Evolutionary conservation across 2,888 invertebrate genomes (phyloP), one percentile per base, ranked within the genome.

Genomic region (Caenorhabditis doughertyi): DNA sequence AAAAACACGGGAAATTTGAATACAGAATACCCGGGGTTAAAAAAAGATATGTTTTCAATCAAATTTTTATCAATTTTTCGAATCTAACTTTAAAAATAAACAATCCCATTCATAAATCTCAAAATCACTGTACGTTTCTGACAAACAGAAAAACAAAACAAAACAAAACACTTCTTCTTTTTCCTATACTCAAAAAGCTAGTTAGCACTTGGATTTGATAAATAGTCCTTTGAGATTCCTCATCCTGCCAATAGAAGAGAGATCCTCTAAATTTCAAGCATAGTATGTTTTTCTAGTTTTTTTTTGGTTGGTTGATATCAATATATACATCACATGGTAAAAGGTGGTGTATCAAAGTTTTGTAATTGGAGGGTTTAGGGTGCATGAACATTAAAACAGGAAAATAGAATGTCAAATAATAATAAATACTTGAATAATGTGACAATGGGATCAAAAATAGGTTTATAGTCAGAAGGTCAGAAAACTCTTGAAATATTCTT

Each of bases 171-270:
- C 8, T 39, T 16, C 5, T 11, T 39, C n/a, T 23, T 18, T 47
- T 27, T 18, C 27, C 53, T n/a, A 35, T 32, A 35, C 47, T 35
- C 5, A 21, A 13, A 11, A 44, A 60, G 62, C 64, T 64, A 55
- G 49, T 74, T 74, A 76, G 68, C 67, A 76, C 74, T 65, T 32
- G 47, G 29, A 56, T 58, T 74, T 74, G 74, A 76, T 68, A 76
- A 68, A 67, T 76, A 68, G 67, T 51, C 76, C 76, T 76, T 42
- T 51, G 76, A 76, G 74, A 74, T 16, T 60, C 21, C 55, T 27
- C 53, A 18, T 23, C 27, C 32, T 47, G 29, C n/a, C 32, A 7
- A 9, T 16, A 29, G 39, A 53, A 3, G 35, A 11, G 16, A 3
- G 55, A 1, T 5, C 23, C 11, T 9, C 39, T 60, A 7, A 42